A percentile compares a stretch with the other conserved stretches of the same genome.
These are phyloP conservation scores for Dipus sagitta DNA, from an alignment of 2,797 vertebrate genomes.

Conservation along the genomic window DNA sequence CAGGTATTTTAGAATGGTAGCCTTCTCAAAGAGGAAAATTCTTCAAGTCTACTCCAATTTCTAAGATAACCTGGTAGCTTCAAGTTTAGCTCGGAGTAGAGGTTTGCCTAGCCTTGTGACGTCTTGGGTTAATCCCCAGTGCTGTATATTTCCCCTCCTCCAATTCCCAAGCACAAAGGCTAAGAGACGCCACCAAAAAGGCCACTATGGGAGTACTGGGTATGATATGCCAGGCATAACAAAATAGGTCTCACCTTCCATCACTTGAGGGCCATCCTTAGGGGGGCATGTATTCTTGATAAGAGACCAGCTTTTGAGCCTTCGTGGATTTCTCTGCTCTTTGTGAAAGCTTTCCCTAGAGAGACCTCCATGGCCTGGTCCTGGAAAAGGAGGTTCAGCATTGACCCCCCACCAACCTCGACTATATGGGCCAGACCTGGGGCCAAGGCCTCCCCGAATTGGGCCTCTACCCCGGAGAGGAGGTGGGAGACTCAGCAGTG, in stretches of 20 bases:
- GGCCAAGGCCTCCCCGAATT: constrained; percentile 63
- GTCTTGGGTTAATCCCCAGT: neutral
- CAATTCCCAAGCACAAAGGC: neutral
- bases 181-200: neutral
- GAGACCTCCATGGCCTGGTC: constrained; percentile 71
- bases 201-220: neutral
- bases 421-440: constrained; percentile 75
- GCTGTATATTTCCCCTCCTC: neutral
- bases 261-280: constrained; percentile 63
- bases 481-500: constrained; percentile 82
- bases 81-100: neutral
- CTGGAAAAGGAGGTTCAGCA: constrained; percentile 75
- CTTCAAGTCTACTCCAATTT: constrained; percentile 22
- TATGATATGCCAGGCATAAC: neutral
- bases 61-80: neutral
- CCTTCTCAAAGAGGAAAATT: neutral
- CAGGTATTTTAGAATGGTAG: neutral
- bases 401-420: constrained; percentile 77
- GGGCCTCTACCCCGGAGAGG: constrained; percentile 77
- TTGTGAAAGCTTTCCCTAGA: constrained; percentile 76
- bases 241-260: constrained; percentile 74
- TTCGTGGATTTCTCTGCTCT: constrained; percentile 79
- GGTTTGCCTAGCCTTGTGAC: accelerated
- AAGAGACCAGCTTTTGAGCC: constrained; percentile 81
- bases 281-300: constrained; percentile 72